Conservation (phyloP, 2,888 invertebrate species). For the Drosophila sordidula region DNA sequence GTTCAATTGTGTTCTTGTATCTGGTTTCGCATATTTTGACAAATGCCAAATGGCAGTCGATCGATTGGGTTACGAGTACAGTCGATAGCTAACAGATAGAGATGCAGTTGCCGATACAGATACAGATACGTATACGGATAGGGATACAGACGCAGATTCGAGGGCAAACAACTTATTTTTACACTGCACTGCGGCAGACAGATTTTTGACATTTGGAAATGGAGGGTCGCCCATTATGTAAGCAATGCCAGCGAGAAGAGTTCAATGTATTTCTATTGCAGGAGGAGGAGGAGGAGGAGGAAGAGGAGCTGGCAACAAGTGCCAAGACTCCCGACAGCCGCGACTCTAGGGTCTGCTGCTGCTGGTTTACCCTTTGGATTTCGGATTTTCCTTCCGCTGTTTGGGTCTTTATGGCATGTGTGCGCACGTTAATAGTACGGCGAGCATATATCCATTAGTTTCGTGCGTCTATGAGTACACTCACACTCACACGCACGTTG, state of each 20-base stretch:
- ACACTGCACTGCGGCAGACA: slow-evolving; percentile 34
- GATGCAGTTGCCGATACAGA: slow-evolving; percentile 12
- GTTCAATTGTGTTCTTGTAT: not conserved
- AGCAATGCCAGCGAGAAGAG: slow-evolving; percentile 57
- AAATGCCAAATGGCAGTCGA: slow-evolving; percentile 46
- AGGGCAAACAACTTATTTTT: slow-evolving; percentile 56
- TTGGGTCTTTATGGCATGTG: slow-evolving; percentile 38
- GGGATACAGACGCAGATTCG: slow-evolving; percentile 29
- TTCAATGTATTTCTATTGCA: slow-evolving; percentile 66
- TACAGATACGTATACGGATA: not conserved
- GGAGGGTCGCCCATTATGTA: slow-evolving; percentile 53
- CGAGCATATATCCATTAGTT: slow-evolving; percentile 44
- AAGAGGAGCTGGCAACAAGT: slow-evolving; percentile 26
- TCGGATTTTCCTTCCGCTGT: slow-evolving; percentile 55
- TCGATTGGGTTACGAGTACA: slow-evolving; percentile 27
- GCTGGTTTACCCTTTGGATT: slow-evolving; percentile 50
- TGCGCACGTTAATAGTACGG: slow-evolving; percentile 32
- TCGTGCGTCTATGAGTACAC: slow-evolving; percentile 28
- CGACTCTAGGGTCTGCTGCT: slow-evolving; percentile 11
- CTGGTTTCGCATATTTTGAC: slow-evolving; percentile 11
- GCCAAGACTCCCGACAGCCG: slow-evolving; percentile 21
- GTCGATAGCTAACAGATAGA: slow-evolving; percentile 12
- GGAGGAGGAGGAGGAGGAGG: not conserved
- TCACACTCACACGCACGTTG: not conserved
- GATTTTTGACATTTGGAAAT: slow-evolving; percentile 57